These are phyloP conservation scores for Muscicapa comitata DNA, from an alignment of 2,797 vertebrate species.

Conservation along the genomic window DNA sequence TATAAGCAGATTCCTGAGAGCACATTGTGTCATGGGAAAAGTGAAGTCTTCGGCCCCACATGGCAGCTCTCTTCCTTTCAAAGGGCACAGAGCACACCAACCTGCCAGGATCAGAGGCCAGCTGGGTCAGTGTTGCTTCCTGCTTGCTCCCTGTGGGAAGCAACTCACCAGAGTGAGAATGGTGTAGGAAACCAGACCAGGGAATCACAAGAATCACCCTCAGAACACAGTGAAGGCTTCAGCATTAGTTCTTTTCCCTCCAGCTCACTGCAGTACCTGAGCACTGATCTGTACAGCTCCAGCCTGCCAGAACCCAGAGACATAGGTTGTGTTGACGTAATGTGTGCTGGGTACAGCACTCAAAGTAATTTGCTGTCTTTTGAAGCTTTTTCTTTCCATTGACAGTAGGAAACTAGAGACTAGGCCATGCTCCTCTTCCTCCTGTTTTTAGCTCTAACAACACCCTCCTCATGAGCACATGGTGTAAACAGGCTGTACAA, in stretches of 20 bases:
- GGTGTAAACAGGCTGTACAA: fast-evolving
- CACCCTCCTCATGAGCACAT: neutral
- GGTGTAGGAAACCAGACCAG: neutral
- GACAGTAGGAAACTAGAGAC: neutral
- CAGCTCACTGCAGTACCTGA: neutral
- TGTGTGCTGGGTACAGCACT: neutral
- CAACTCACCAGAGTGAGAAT: neutral
- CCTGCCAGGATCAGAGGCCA: neutral
- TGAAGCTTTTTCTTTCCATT: neutral
- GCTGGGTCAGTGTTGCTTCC: constrained; percentile 8
- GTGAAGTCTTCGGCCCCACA: neutral
- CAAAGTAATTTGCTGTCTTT: neutral
- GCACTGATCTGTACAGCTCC: neutral
- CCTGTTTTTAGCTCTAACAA: neutral
- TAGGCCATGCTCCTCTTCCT: neutral
- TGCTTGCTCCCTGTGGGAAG: constrained; percentile 6
- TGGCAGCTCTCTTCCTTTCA: constrained; percentile 12
- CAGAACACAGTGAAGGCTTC: neutral
- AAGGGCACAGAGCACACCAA: neutral
- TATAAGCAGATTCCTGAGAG: neutral
- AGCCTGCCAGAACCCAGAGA: neutral
- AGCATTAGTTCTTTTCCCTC: neutral
- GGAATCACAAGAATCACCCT: neutral
- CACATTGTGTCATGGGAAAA: constrained; percentile 12
- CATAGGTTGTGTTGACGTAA: fast-evolving